Evolutionary conservation across 1,140 invertebrate genomes (phyloP).

Genomic region (Neodiprion lecontei): DNA sequence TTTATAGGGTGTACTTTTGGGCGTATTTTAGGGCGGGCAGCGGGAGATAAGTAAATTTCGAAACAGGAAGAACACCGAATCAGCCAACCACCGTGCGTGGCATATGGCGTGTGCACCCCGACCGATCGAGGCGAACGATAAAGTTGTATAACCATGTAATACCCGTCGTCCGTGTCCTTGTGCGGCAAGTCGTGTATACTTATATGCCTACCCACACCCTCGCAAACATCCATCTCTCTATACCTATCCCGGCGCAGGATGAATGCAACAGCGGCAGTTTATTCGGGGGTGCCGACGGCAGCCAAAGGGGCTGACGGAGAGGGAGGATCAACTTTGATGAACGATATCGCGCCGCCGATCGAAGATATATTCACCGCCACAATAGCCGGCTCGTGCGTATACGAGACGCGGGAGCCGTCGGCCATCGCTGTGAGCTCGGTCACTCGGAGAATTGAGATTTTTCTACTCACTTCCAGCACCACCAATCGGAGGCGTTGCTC

Average conservation of each 20-base stretch:
- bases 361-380: background rate
- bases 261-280: background rate
- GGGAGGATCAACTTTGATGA: slow-evolving; percentile 4
- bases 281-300: background rate
- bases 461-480: too few species aligned
- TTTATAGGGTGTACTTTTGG: slow-evolving; percentile 7
- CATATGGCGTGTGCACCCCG: background rate
- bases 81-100: slow-evolving; percentile 1
- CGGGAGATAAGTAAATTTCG: background rate
- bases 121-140: background rate
- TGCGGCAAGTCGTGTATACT: background rate
- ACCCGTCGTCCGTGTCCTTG: background rate
- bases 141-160: slow-evolving; percentile 8
- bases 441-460: too few species aligned
- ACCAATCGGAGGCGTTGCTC: too few species aligned
- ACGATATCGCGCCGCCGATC: slow-evolving; percentile 3
- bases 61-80: background rate
- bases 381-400: background rate
- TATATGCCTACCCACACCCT: background rate
- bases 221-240: background rate
- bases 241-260: background rate
- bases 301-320: background rate
- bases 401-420: background rate
- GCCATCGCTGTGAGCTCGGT: background rate
- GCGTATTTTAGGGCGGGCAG: background rate